Evolutionary conservation across 2,113 vertebrate genomes (phyloP).

Genomic region (Henicopernis longicauda): DNA sequence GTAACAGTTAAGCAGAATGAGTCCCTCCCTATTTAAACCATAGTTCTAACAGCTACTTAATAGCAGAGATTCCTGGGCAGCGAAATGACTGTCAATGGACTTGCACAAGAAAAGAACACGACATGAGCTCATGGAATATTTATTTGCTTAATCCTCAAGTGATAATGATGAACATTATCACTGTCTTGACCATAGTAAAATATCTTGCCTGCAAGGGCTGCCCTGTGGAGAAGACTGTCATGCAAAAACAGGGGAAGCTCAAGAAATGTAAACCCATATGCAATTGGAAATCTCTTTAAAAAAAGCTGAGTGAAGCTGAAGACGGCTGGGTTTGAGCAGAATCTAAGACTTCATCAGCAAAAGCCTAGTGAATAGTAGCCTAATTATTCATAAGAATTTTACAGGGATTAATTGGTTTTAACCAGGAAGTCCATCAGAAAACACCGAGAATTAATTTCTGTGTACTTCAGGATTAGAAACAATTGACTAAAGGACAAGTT

Average conservation of each 20-base stretch:
- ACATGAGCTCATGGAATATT: not conserved
- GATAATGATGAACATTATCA: not conserved
- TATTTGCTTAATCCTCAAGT: constrained; percentile 1
- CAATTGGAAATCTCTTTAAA: not conserved
- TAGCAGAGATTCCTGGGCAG: not conserved
- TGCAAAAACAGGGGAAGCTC: not conserved
- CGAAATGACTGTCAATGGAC: not conserved
- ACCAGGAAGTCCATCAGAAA: constrained; percentile 1
- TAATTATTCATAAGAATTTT: constrained; percentile 26
- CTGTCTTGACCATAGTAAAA: not conserved
- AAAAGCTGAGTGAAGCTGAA: not conserved
- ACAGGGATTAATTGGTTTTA: constrained; percentile 6
- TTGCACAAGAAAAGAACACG: not conserved
- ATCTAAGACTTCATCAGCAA: not conserved
- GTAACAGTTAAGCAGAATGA: not conserved
- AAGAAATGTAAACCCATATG: not conserved
- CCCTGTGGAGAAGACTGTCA: not conserved
- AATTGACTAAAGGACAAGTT: not conserved
- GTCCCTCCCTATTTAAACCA: not conserved
- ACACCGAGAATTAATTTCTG: not conserved
- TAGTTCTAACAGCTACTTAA: not conserved
- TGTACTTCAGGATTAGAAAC: constrained; percentile 12
- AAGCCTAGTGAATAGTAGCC: not conserved
- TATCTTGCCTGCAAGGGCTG: not conserved
- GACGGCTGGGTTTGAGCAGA: not conserved